These are phyloP conservation scores for Clepsis dumicolana DNA, from an alignment of 2,888 invertebrate species.

Conservation along the genomic window DNA sequence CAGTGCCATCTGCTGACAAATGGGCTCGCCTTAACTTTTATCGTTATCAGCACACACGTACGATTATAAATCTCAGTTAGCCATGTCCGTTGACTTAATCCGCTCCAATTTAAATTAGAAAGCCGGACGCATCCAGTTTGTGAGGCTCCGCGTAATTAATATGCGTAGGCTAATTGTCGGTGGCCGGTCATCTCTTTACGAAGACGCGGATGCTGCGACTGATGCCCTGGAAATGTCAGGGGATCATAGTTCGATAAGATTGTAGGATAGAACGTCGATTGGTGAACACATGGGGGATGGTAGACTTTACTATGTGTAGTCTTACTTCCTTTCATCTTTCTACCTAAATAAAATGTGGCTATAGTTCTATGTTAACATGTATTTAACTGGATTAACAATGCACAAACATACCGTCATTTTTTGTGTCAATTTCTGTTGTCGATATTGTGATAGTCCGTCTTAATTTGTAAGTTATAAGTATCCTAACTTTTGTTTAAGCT, in stretches of 20 bases:
- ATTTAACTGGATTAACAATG: no score
- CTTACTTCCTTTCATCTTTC: background rate
- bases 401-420: no score
- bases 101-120: constrained; percentile 77
- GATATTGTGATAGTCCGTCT: no score
- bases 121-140: constrained; percentile 73
- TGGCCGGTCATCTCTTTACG: constrained; percentile 73
- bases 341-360: background rate
- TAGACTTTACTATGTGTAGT: background rate
- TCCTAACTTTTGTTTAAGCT: no score
- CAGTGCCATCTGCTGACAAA: constrained; percentile 30
- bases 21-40: constrained; percentile 28
- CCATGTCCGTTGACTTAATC: constrained; percentile 56
- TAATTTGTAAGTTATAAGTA: no score
- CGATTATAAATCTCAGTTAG: constrained; percentile 41
- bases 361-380: no score
- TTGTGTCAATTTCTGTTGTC: no score
- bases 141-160: constrained; percentile 73
- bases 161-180: constrained; percentile 79
- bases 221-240: constrained; percentile 38
- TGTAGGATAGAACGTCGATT: background rate
- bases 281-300: background rate
- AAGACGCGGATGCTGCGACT: constrained; percentile 42
- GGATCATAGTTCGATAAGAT: constrained; percentile 12
- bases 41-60: constrained; percentile 32